Conservation (phyloP, 1,140 invertebrate species). For the Pissodes strobi region DNA sequence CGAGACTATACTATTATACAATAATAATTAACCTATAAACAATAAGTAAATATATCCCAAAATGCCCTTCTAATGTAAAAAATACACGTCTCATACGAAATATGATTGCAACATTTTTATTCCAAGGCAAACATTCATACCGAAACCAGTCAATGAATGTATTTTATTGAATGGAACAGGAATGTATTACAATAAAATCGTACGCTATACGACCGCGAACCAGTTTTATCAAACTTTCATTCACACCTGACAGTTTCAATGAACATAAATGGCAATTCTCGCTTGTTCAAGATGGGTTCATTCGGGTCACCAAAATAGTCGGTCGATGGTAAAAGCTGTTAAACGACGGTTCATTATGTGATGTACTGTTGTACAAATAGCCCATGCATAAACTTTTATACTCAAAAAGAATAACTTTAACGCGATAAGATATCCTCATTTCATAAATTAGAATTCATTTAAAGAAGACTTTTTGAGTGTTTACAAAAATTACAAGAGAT, state of each 20-base stretch:
- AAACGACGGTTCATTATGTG: no score
- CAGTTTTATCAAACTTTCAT: constrained; percentile 10
- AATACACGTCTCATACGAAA: background rate
- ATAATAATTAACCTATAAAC: no score
- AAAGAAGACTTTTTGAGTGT: no score
- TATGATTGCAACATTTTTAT: background rate
- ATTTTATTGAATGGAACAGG: background rate
- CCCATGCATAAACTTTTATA: no score
- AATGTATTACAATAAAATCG: background rate
- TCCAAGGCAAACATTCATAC: background rate
- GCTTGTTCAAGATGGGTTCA: no score
- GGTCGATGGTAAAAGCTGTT: no score
- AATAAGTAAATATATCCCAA: no score
- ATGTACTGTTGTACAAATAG: no score
- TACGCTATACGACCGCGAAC: background rate
- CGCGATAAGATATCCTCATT: background rate
- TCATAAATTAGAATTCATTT: no score
- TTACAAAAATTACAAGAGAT: no score
- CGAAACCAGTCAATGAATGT: background rate
- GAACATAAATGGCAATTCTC: background rate
- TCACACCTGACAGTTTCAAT: background rate
- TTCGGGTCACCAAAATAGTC: background rate
- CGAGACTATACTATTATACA: no score
- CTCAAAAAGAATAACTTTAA: background rate
- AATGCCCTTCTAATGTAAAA: no score